Conservation (phyloP, 2,888 invertebrate species). For the Neoitamus cyanurus region DNA sequence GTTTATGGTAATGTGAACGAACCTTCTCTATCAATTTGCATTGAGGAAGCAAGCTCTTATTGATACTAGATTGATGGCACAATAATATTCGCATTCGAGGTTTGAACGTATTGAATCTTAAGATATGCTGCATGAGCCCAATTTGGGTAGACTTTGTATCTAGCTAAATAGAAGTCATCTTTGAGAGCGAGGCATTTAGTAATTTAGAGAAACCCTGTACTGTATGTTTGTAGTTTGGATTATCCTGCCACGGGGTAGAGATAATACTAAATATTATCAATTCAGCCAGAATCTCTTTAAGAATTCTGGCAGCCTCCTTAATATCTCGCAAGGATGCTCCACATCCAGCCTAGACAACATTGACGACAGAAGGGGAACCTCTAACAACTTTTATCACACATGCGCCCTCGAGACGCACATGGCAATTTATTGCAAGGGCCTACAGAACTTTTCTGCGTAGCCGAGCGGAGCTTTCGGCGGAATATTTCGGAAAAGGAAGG, state of each 20-base stretch:
- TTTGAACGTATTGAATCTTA: not conserved
- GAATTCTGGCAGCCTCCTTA: not conserved
- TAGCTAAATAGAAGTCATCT: not conserved
- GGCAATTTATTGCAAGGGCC: not conserved
- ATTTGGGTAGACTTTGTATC: not conserved
- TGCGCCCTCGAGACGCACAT: not conserved
- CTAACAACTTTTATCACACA: not conserved
- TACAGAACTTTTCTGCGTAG: not conserved
- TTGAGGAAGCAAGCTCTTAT: not conserved
- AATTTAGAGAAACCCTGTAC: not conserved
- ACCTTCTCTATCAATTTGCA: not conserved
- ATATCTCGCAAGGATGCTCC: not conserved
- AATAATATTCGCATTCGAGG: not conserved
- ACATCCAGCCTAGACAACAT: not conserved
- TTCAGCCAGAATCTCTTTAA: not conserved
- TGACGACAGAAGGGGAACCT: not conserved
- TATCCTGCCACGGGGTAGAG: not conserved
- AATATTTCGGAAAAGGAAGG: constrained; percentile 3
- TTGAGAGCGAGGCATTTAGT: not conserved
- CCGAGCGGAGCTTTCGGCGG: not conserved
- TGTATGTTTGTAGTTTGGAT: not conserved
- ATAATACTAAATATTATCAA: not conserved
- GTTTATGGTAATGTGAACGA: not conserved
- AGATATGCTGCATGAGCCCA: not conserved
- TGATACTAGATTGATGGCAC: not conserved